Conservation (phyloP, 2,113 vertebrate genomes). For the Pelusios castaneus region DNA sequence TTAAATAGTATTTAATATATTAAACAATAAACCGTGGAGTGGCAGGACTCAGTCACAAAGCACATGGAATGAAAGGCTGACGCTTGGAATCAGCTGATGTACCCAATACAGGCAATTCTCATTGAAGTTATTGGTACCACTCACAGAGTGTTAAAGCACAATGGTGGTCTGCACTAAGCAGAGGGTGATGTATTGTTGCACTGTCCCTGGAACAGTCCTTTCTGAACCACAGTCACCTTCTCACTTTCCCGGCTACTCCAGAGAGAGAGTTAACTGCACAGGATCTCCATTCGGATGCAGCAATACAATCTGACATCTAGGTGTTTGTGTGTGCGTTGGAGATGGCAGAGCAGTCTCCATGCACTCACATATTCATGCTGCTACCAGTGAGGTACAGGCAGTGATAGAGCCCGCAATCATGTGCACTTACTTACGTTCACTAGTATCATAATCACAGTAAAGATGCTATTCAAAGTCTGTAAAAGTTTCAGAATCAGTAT, state of each 20-base stretch:
- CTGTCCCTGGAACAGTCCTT: background rate
- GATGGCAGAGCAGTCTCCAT: background rate
- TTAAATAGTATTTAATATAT: background rate
- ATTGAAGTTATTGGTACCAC: background rate
- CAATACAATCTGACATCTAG: too few species aligned
- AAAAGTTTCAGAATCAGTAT: background rate
- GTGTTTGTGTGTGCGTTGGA: background rate
- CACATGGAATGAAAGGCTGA: background rate
- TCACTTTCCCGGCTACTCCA: background rate
- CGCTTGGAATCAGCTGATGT: background rate
- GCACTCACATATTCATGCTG: background rate
- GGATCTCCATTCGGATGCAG: background rate
- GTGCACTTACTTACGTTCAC: background rate
- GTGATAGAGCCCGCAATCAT: background rate
- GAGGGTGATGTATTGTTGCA: background rate
- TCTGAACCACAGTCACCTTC: background rate
- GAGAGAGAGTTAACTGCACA: background rate
- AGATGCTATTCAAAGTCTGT: background rate
- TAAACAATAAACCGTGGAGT: background rate
- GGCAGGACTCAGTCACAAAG: background rate
- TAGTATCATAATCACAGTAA: background rate
- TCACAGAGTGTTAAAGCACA: background rate
- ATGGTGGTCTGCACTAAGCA: background rate
- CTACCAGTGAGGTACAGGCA: background rate
- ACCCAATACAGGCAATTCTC: background rate